These are phyloP conservation scores for Saiga tatarica DNA, from an alignment of 2,113 vertebrate species.

Conservation along the genomic window DNA sequence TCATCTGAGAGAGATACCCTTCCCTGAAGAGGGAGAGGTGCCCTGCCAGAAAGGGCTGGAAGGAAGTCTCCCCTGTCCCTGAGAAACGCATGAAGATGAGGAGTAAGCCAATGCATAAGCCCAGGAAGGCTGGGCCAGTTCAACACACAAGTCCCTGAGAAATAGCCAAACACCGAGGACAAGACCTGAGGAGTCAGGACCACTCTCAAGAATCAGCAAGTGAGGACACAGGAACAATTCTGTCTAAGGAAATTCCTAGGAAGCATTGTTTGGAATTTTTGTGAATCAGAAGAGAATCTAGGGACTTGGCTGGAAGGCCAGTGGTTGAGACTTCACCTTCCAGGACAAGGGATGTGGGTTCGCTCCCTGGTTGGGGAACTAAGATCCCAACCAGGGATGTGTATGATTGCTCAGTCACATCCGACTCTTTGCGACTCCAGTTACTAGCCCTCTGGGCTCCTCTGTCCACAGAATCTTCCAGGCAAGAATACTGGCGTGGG, in stretches of 20 bases:
- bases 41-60: not conserved
- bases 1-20: not conserved
- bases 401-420: not conserved
- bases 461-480: not conserved
- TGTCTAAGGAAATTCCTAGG: not conserved
- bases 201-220: not conserved
- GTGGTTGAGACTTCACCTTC: not conserved
- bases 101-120: not conserved
- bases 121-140: not conserved
- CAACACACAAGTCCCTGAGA: not conserved
- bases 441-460: not conserved
- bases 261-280: not conserved
- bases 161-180: not conserved
- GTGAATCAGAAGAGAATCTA: not conserved
- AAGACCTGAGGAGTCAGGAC: not conserved
- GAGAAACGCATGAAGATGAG: not conserved
- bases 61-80: not conserved
- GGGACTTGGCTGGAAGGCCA: not conserved
- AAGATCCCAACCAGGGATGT: not conserved
- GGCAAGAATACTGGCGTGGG: not conserved
- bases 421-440: not conserved
- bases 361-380: not conserved
- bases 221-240: not conserved
- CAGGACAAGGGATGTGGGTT: not conserved
- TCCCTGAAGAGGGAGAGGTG: not conserved